A percentile compares a stretch with the other conserved stretches of the same genome.
phyloP scores from a whole-genome alignment of 2,797 vertebrate genomes.

The Nannoperca obscura region DNA sequence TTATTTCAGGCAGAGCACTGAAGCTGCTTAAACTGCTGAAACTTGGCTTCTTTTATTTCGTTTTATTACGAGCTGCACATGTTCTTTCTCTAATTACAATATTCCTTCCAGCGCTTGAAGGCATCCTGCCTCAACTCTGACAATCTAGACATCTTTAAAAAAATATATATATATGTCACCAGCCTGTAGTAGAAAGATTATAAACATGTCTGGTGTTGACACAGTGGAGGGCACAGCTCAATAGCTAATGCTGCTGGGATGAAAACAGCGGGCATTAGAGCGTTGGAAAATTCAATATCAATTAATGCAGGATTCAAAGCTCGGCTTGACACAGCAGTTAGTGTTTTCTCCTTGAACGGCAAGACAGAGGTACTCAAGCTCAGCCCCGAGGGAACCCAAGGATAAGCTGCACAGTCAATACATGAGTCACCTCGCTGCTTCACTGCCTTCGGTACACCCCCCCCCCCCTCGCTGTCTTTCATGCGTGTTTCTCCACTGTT shows the following conservation, averaged over 20 bases:
- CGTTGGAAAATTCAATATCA: slow-evolving; percentile 77
- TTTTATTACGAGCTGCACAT: not conserved
- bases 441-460: slow-evolving; percentile 12
- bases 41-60: not conserved
- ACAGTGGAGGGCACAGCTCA: slow-evolving; percentile 28
- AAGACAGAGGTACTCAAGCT: slow-evolving; percentile 53
- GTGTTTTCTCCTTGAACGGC: slow-evolving; percentile 62
- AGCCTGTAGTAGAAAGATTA: slow-evolving; percentile 31
- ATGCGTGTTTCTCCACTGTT: slow-evolving; percentile 3
- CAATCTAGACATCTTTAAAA: slow-evolving; percentile 4
- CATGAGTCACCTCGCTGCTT: slow-evolving; percentile 38
- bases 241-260: slow-evolving; percentile 44
- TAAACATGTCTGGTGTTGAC: slow-evolving; percentile 36
- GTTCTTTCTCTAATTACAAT: not conserved
- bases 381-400: slow-evolving; percentile 47
- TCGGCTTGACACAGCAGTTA: slow-evolving; percentile 68
- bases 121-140: not conserved
- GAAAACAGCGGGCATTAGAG: slow-evolving; percentile 64
- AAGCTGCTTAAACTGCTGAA: too few species aligned
- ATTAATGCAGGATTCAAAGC: slow-evolving; percentile 69
- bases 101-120: slow-evolving; percentile 8
- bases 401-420: slow-evolving; percentile 70
- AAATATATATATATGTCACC: not conserved
- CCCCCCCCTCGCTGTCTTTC: slow-evolving; percentile 1
- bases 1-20: not conserved